Evolutionary conservation across 2,797 vertebrate species (phyloP).

Genomic region (Salarias fasciatus): DNA sequence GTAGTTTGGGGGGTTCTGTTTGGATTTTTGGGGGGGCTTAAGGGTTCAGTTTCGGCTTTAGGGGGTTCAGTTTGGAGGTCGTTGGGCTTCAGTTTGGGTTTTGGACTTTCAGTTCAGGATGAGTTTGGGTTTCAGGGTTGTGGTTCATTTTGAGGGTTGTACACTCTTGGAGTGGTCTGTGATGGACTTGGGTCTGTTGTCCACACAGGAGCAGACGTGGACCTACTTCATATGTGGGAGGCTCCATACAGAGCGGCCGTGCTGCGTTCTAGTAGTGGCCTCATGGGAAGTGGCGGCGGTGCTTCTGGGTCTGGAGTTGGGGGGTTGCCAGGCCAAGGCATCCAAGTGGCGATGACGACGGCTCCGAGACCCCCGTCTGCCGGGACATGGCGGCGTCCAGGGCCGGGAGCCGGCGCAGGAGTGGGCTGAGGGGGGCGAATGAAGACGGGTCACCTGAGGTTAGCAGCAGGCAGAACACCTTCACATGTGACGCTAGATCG

Average conservation of each 20-base stretch:
- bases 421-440: not conserved
- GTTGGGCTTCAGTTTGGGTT: no score
- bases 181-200: no score
- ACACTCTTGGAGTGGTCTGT: no score
- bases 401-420: constrained; percentile 19
- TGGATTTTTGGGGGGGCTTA: no score
- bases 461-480: constrained; percentile 47
- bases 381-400: constrained; percentile 71
- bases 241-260: constrained; percentile 83
- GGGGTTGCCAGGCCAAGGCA: constrained; percentile 56
- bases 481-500: constrained; percentile 47
- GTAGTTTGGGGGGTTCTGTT: no score
- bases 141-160: no score
- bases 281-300: constrained; percentile 77
- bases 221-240: constrained; percentile 80
- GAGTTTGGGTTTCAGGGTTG: no score
- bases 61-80: no score
- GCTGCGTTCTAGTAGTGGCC: constrained; percentile 78
- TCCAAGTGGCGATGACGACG: constrained; percentile 50
- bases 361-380: constrained; percentile 63
- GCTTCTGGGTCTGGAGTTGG: constrained; percentile 59
- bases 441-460: constrained; percentile 62
- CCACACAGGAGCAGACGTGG: no score
- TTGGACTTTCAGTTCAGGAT: no score
- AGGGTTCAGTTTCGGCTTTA: no score